Base-by-base conservation (phyloP, 2,113 vertebrate genomes). In the Tursiops truncatus region DNA sequence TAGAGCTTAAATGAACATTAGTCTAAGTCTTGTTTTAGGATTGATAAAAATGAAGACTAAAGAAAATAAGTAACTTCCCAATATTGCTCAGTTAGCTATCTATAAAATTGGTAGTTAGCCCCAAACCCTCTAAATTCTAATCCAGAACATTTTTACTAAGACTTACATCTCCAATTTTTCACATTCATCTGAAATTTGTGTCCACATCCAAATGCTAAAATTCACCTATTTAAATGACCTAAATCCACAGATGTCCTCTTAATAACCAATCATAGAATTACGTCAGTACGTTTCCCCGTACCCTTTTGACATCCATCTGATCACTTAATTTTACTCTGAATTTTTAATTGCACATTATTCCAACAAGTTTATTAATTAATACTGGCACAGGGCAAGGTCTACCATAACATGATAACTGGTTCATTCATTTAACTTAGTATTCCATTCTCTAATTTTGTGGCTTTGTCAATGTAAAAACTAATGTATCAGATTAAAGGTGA, bases 281-380 rank as follows among this genome's bases (percentile, higher is more conserved):
- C 0, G 63, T 91, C 18, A 58, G 36, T 76, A 89, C 47, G 73
- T 70, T 53, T 76, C 23, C 36, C 36, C 41, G 58, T 93, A 50
- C 76, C 5, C 20, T 91, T 95, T 77, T 89, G 26, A n/a, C 38
- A 44, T 36, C 33, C 8, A 56, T 38, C 10, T 67, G 5, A 89
- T 85, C 13, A 68, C 28, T 25, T 65, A 71, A 80, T 68, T 92
- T 93, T 70, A 84, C n/a, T 60, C 47, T 73, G 58, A 38, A 3
- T 77, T 81, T 92, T 70, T 79, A 73, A 95, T 36, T 92, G 47
- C 26, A 41, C 2, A 84, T 60, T 85, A 36, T 88, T 87, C 6
- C 10, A 92, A 65, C 21, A 47, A 91, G 56, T 73, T 65, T 84
- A 74, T 26, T 80, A 94, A 73, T 92, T 86, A 94, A 95, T 63